Conservation (phyloP, 2,888 invertebrate genomes). For the Cataglyphis altisquamis region DNA sequence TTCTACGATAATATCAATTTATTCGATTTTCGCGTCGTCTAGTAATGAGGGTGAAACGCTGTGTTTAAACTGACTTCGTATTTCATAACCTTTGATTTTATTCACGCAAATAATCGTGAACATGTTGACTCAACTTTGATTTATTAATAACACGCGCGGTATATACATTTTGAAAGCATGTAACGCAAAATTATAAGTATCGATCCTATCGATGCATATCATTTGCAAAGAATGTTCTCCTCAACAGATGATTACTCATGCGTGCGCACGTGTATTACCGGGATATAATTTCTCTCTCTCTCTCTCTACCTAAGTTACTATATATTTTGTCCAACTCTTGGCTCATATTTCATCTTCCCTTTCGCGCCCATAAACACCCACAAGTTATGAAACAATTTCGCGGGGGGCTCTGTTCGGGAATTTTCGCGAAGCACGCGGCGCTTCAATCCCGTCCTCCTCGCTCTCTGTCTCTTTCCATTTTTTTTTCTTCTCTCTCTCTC, state of each 20-base stretch:
- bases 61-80: not conserved
- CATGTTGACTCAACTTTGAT: not conserved
- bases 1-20: not conserved
- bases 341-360: constrained; percentile 43
- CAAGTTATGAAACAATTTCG: constrained; percentile 55
- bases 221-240: not conserved
- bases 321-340: constrained; percentile 39
- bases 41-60: not conserved
- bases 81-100: constrained; percentile 7
- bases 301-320: constrained; percentile 17
- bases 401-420: constrained; percentile 38
- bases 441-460: constrained; percentile 36
- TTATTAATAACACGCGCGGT: not conserved
- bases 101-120: not conserved
- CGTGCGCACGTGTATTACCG: not conserved
- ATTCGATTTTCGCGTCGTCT: not conserved
- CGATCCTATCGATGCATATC: not conserved
- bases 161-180: constrained; percentile 3
- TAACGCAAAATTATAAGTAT: not conserved
- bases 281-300: not conserved
- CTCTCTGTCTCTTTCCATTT: not conserved
- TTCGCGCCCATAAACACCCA: constrained; percentile 40
- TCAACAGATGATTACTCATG: constrained; percentile 4
- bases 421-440: constrained; percentile 36
- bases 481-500: not conserved